These are phyloP conservation scores for Samia ricini DNA, from an alignment of 1,140 invertebrate genomes.

Conservation along the genomic window DNA sequence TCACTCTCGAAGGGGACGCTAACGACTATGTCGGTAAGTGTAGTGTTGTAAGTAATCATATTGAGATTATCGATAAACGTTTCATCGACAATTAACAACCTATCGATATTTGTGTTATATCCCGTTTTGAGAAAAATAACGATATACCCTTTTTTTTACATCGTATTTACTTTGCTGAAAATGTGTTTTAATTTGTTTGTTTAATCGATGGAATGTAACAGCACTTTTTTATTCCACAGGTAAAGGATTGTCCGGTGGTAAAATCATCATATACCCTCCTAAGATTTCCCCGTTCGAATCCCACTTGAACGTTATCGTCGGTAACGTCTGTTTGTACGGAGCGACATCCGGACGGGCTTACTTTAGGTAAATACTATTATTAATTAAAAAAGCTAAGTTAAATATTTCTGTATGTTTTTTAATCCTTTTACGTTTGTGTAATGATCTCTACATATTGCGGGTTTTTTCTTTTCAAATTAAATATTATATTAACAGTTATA, in stretches of 20 bases:
- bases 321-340: constrained; percentile 98
- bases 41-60: constrained; percentile 3
- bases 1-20: constrained; percentile 96
- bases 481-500: no score
- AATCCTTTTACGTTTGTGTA: no score
- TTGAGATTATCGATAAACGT: no score
- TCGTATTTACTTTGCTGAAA: no score
- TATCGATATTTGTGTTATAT: no score
- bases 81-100: no score
- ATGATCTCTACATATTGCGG: no score
- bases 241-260: constrained; percentile 95
- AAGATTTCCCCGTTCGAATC: constrained; percentile 91
- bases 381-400: not conserved
- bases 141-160: no score
- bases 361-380: constrained; percentile 78
- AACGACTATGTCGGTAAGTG: constrained; percentile 97
- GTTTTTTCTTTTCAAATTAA: no score
- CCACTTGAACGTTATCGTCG: constrained; percentile 97
- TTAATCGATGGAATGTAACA: no score
- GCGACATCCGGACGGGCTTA: constrained; percentile 96
- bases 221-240: constrained; percentile 73
- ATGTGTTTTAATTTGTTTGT: no score
- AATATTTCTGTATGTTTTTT: not conserved
- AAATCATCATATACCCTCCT: constrained; percentile 95
- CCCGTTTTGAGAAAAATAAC: no score